Evolutionary conservation across 1,140 invertebrate genomes (phyloP), one percentile per base, ranked within the genome.

Genomic region (Drosophila teissieri): DNA sequence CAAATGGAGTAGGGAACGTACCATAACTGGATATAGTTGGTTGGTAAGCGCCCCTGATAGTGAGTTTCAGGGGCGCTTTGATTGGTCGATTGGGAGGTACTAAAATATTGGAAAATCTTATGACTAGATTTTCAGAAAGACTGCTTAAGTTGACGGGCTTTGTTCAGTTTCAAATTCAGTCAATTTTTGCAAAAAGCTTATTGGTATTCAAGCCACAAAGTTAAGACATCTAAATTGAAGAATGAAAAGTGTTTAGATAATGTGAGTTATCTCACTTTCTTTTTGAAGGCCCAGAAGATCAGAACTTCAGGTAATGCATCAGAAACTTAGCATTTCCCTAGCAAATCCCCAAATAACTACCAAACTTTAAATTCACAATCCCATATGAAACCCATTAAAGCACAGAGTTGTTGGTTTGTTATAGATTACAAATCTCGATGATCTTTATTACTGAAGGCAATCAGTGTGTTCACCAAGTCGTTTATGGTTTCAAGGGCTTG

Each of bases 361-460:
- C 19, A 19, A 1, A 19, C 19, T 19, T 19, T 19, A 1, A 19
- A 19, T 19, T 19, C 1, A 19, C 19, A 19, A 19, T 19, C 19
- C 2, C 0, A 2, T 19, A 2, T 19, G 1, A 36, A n/a, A 7
- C 22, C 11, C 11, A 8, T 27, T 24, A 24, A 24, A 24, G 4
- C 0, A 24, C 4, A 0, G 0, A 24, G 24, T 4, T 4, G 4
- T 24, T 24, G 24, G 24, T 4, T 24, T 56, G 2, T 12, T 42
- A 6, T 55, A 56, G 27, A 48, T 56, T 36, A 72, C 42, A 86
- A 76, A 51, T 63, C 24, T 77, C 58, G 65, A 65, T 68, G 46
- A 58, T 55, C 65, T 86, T 86, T 86, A 88, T 86, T 86, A 40
- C 75, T 62, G 56, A 51, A 68, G 68, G 55, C 44, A 52, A 65